Evolutionary conservation across 1,140 invertebrate genomes (phyloP).

Genomic region (Schlechtendalia chinensis): DNA sequence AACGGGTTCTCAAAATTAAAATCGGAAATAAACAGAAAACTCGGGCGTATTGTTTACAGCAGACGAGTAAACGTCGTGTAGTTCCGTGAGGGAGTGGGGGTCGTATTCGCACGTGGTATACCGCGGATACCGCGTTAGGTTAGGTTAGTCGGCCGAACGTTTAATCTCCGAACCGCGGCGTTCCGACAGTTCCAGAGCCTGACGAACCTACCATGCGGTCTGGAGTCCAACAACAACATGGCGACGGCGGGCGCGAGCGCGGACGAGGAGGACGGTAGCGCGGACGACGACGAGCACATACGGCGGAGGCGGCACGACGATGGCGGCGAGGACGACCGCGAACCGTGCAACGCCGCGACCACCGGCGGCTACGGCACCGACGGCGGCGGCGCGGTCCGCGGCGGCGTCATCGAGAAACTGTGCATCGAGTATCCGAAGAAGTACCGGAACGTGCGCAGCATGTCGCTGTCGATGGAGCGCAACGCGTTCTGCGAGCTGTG

Average conservation of each 20-base stretch:
- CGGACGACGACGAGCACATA: constrained; percentile 43
- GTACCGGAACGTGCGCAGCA: constrained; percentile 25
- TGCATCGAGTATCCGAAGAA: constrained; percentile 32
- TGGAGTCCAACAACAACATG: constrained; percentile 43
- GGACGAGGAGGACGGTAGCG: constrained; percentile 41
- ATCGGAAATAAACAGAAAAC: too few relatives aligned
- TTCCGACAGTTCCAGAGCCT: constrained; percentile 39
- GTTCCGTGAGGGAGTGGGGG: too few relatives aligned
- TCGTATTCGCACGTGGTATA: too few relatives aligned
- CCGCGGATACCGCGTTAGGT: too few relatives aligned
- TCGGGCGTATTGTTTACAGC: too few relatives aligned
- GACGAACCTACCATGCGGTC: constrained; percentile 42
- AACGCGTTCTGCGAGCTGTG: constrained; percentile 43
- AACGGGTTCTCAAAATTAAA: too few relatives aligned
- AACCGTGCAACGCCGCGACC: not conserved
- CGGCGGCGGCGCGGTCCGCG: not conserved
- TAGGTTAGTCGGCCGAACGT: too few relatives aligned
- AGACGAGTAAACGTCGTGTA: too few relatives aligned
- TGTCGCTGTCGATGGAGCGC: constrained; percentile 41
- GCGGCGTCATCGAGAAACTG: not conserved
- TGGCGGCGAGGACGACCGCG: not conserved
- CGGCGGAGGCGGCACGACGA: not conserved
- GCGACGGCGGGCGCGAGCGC: not conserved
- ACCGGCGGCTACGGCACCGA: not conserved
- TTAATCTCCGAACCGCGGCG: too few relatives aligned